Base-by-base conservation (phyloP, 2,888 invertebrate species). In the Limnephilus lunatus region DNA sequence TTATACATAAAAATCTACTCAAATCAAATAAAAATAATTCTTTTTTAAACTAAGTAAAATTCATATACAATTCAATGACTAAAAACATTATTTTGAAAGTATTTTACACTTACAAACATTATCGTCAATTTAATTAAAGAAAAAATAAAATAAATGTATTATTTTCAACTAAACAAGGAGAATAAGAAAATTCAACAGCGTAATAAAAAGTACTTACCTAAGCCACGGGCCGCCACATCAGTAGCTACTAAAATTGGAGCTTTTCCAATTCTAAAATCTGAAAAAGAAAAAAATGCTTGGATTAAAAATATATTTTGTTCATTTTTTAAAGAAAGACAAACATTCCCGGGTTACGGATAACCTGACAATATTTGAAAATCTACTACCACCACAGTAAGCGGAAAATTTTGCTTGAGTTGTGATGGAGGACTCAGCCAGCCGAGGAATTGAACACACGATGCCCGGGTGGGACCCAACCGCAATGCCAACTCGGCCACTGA, bases 211-310 rank as follows among this genome's bases (percentile, higher is more conserved):
- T 39, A 97, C 98, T 96, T 97, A 99, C 99, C 99, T 96, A 99
- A 96, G 94, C 99, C 99, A 95, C 99, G 97, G 90, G 99, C 99
- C 92, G 99, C 99, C 94, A 99, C 99, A 95, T 99, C 99, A 83
- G 99, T 99, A 94, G 99, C 99, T 94, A 99, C 98, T 94, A 99
- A 97, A 95, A 99, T 98, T 91, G 98, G 98, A 93, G 98, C 97
- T 96, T 98, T 97, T 94, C 98, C 98, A 95, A 97, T 97, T 95
- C 98, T 97, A 96, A 98, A 98, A 96, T 98, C 98, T 98, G 96
- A 94, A 96, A 96, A 92, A 93, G 94, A 94, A 92, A 86, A 68
- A 81, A 89, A 85, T 25, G 39, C 90, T 32, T 86, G 32, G 15
- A n/a, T 82, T 83, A 68, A 68, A 68, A 68, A 68, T 9, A n/a